Base-by-base conservation (phyloP, 2,888 invertebrate species). In the Epistrophe eligans region DNA sequence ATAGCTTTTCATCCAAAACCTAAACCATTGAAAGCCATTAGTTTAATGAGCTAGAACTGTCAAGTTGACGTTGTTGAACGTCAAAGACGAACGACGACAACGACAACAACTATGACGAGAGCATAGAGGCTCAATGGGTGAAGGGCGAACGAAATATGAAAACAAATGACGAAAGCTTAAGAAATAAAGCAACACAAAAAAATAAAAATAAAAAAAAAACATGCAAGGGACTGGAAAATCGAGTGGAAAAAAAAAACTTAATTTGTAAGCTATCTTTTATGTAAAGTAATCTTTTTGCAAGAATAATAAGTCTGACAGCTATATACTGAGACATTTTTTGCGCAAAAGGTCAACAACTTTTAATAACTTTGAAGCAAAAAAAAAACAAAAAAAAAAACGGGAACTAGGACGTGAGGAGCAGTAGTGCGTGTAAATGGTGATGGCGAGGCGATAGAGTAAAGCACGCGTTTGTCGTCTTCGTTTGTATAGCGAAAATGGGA, bases 11-110 rank as follows among this genome's bases (percentile, higher is more conserved):
- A 62, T 55, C 71, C 71, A 83, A 87, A 83, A 70, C 74, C 73
- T 79, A 82, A 82, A 67, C 83, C 76, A 83, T 87, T 87, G 83
- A 71, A 83, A 79, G 76, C 87, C 87, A 87, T 87, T 87, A 83
- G 87, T 79, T 87, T 87, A 87, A 87, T 87, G 87, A 83, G 83
- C 87, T 83, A 83, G 79, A 87, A 83, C 83, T 87, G 83, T 79
- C 83, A 79, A 87, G 76, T 87, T 85, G 82, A 85, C 82, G 85
- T 77, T 85, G 77, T 72, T 81, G 70, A 83, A 83, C 73, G 60
- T 70, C 70, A 70, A 58, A 71, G 50, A 64, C 38, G 48, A 67
- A 74, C 45, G 52, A 55, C 74, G 1, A 74, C 50, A n/a, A 57
- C 48, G 40, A 67, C 19, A 40, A 50, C 40, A 40, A 35, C 70